Conservation (phyloP, 2,888 invertebrate species). For the Ectobius pallidus region DNA sequence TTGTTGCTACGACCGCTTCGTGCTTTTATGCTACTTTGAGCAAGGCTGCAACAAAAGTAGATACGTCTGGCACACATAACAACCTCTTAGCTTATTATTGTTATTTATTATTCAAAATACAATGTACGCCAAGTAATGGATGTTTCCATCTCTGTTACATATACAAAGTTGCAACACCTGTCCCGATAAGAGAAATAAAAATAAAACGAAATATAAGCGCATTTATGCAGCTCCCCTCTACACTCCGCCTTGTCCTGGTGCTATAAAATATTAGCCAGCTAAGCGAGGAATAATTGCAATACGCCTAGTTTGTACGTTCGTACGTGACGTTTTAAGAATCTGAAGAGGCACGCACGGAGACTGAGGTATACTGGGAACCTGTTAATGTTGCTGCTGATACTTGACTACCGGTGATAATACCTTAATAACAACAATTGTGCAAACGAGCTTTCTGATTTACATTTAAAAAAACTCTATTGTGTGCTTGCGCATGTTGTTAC, state of each 20-base stretch:
- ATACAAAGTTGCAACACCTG: slow-evolving; percentile 9
- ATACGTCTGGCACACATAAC: no score
- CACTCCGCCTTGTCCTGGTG: background rate
- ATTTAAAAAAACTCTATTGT: background rate
- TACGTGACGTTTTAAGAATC: background rate
- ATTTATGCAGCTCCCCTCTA: no score
- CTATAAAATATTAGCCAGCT: background rate
- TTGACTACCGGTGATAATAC: slow-evolving; percentile 12
- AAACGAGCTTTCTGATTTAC: background rate
- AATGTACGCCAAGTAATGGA: background rate
- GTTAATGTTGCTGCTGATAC: background rate
- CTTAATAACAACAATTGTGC: background rate
- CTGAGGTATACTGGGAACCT: background rate
- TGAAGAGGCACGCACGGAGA: background rate
- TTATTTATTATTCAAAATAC: background rate
- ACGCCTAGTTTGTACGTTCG: background rate
- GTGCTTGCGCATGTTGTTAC: no score
- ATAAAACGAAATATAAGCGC: slow-evolving; percentile 10
- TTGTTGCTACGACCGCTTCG: no score
- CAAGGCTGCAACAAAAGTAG: no score
- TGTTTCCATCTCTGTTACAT: background rate
- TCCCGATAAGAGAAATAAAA: slow-evolving; percentile 1
- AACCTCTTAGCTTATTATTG: no score
- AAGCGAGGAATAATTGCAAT: background rate
- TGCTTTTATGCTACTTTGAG: no score